Conservation (phyloP, 2,888 invertebrate species). For the Melikaiella ostensackeni region DNA sequence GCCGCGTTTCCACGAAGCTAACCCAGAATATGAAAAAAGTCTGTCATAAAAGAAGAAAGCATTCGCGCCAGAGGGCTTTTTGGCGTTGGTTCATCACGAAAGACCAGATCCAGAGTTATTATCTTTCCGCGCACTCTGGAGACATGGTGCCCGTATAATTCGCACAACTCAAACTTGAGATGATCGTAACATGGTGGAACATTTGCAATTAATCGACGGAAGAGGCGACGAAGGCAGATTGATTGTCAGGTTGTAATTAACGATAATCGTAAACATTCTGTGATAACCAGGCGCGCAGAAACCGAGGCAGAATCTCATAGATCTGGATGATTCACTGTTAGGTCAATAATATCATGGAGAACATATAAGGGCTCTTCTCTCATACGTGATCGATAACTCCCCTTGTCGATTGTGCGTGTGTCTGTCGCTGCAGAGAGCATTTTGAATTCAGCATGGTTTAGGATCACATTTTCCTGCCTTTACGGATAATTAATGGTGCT, state of each 20-base stretch:
- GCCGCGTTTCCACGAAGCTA: constrained; percentile 47
- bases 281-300: constrained; percentile 43
- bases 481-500: neutral
- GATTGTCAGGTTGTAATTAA: constrained; percentile 52
- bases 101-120: neutral
- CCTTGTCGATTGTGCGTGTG: neutral
- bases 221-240: constrained; percentile 42
- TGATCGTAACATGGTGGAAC: neutral
- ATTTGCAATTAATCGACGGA: neutral
- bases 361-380: neutral
- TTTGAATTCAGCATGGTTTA: neutral
- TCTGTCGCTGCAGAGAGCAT: neutral
- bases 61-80: neutral
- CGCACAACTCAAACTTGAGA: constrained; percentile 7
- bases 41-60: constrained; percentile 29
- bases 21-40: constrained; percentile 44
- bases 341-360: constrained; percentile 45
- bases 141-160: constrained; percentile 40
- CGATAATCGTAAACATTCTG: constrained; percentile 33
- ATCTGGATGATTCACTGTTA: constrained; percentile 49
- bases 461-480: neutral
- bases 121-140: neutral
- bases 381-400: neutral
- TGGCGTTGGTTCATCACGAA: neutral
- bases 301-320: constrained; percentile 45